Percentiles rank a stretch among this genome's conserved stretches.
These are phyloP conservation scores for Poecilia gillii DNA, from an alignment of 2,797 vertebrate genomes.

Conservation along the genomic window DNA sequence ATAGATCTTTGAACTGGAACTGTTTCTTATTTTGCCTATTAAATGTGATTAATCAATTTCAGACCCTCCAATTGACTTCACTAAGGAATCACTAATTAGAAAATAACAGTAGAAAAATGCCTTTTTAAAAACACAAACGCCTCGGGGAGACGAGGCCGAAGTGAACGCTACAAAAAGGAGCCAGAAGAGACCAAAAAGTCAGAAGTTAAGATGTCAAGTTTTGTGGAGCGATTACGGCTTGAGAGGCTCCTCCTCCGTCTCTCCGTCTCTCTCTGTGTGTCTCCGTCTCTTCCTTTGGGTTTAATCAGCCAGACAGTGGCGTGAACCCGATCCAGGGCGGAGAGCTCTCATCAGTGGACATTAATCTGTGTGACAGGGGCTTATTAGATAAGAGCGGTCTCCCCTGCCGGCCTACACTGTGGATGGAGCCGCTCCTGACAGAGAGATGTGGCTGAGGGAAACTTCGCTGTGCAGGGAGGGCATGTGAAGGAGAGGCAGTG, in stretches of 20 bases:
- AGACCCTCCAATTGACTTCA: neutral
- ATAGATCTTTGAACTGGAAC: neutral
- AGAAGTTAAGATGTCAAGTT: conserved; percentile 53
- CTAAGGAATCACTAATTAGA: neutral
- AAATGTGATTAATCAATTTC: too few relatives aligned
- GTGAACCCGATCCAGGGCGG: conserved; percentile 47
- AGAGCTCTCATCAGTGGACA: conserved; percentile 51
- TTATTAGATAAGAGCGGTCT: conserved; percentile 66
- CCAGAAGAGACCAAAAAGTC: conserved; percentile 37
- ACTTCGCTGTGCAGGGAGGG: conserved; percentile 52
- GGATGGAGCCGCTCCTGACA: conserved; percentile 57
- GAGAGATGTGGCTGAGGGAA: conserved; percentile 61
- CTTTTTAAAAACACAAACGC: neutral
- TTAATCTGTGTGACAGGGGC: conserved; percentile 71
- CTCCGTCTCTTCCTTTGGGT: conserved; percentile 51
- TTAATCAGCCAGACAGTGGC: conserved; percentile 68
- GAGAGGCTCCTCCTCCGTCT: conserved; percentile 27
- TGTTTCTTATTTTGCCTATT: neutral
- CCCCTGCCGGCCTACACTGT: conserved; percentile 62
- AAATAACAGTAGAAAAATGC: neutral
- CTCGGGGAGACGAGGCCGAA: conserved; percentile 17
- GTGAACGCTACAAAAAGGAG: conserved; percentile 15
- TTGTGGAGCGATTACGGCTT: conserved; percentile 34
- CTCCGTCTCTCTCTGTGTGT: conserved; percentile 10
- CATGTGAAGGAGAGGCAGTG: conserved; percentile 1